Percentiles rank a stretch among this genome's conserved stretches.
Conservation (phyloP, 2,113 vertebrate genomes). For the Myotis brandtii region DNA sequence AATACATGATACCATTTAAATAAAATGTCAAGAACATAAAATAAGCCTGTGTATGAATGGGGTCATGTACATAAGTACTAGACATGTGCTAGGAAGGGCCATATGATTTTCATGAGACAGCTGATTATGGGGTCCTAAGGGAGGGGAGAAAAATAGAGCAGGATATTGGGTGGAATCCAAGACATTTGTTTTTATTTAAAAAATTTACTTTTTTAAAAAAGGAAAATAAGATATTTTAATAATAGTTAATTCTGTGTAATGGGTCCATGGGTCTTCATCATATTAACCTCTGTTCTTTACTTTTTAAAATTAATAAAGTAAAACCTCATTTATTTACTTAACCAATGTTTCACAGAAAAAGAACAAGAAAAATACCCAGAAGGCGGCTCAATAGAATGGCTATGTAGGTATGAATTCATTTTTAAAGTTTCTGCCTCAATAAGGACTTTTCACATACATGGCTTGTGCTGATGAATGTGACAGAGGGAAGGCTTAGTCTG, state of each 20-base stretch:
- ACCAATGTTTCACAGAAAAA: not conserved
- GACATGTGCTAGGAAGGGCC: not conserved
- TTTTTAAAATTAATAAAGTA: conserved; percentile 1
- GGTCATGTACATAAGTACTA: not conserved
- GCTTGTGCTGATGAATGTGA: not conserved
- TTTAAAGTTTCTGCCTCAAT: not conserved
- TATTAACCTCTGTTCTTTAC: not conserved
- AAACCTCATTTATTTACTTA: not conserved
- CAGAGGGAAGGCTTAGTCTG: not conserved
- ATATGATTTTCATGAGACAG: not conserved
- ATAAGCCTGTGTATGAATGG: not conserved
- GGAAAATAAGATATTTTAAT: not conserved
- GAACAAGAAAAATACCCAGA: not conserved
- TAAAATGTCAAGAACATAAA: conserved; percentile 25
- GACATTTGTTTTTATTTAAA: not conserved
- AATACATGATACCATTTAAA: not conserved
- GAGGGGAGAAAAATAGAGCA: not conserved
- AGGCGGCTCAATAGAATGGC: not conserved
- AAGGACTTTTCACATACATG: fast-evolving
- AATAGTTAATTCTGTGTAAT: not conserved
- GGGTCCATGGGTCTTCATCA: not conserved
- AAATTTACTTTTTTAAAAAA: conserved; percentile 26
- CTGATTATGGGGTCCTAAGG: not conserved
- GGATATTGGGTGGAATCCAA: not conserved
- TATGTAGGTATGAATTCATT: not conserved